These are phyloP conservation scores for Accipiter cooperii DNA, from an alignment of 2,113 vertebrate species.

Conservation along the genomic window DNA sequence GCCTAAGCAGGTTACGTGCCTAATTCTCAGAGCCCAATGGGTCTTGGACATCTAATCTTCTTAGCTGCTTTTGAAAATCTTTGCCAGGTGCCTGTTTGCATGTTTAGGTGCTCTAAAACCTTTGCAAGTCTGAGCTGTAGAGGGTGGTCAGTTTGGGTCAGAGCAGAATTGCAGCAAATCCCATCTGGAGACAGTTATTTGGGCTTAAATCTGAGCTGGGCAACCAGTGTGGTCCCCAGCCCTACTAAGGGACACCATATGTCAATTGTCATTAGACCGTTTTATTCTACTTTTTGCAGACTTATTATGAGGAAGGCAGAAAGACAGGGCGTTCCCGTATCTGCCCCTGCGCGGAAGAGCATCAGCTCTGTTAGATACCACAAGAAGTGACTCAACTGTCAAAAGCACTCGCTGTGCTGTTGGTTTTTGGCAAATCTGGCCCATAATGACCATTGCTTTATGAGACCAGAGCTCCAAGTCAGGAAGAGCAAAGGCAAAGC, in stretches of 20 bases:
- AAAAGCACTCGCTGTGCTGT: not conserved
- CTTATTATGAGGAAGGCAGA: not conserved
- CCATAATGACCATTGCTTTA: not conserved
- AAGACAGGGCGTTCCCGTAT: not conserved
- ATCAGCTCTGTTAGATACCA: not conserved
- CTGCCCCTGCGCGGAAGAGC: not conserved
- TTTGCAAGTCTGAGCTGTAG: not conserved
- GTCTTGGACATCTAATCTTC: constrained; percentile 25
- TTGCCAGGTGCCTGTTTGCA: constrained; percentile 33
- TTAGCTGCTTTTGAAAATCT: constrained; percentile 50
- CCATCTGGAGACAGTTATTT: constrained; percentile 16
- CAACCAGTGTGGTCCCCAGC: not conserved
- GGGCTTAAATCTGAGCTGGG: not conserved
- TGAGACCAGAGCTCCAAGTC: not conserved
- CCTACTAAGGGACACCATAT: not conserved
- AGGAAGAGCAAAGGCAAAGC: not conserved
- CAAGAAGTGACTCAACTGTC: not conserved
- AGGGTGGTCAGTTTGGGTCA: constrained; percentile 27
- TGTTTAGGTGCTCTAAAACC: constrained; percentile 22
- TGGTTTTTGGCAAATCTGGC: not conserved
- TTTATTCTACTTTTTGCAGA: not conserved
- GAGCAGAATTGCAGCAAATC: constrained; percentile 19
- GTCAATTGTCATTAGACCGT: not conserved
- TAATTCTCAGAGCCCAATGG: constrained; percentile 25
- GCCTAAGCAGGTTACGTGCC: constrained; percentile 25